A percentile compares a stretch with the other conserved stretches of the same genome.
Evolutionary conservation across 1,140 invertebrate genomes (phyloP).

Genomic region (Littorina saxatilis): DNA sequence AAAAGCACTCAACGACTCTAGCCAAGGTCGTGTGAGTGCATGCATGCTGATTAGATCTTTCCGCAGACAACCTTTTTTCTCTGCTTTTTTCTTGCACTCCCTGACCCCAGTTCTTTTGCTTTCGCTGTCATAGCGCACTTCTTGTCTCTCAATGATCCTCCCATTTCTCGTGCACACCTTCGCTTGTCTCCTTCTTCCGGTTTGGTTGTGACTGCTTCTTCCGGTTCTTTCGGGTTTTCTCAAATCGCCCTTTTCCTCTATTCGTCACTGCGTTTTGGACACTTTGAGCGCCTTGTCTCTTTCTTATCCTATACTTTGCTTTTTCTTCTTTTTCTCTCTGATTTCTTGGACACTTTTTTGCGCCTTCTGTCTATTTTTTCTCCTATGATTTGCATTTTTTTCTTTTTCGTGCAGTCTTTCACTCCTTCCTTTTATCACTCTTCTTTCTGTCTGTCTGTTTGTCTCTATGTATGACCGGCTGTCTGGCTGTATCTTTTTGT

Average conservation of each 20-base stretch:
- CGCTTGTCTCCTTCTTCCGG: not conserved
- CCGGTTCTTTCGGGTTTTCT: not conserved
- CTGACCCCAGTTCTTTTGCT: too few species aligned
- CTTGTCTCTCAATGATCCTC: not conserved
- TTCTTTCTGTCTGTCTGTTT: not conserved
- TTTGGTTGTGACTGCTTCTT: not conserved
- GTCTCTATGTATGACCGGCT: too few species aligned
- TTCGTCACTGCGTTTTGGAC: not conserved
- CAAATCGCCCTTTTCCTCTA: not conserved
- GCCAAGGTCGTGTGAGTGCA: too few species aligned
- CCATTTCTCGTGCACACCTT: not conserved
- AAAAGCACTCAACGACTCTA: too few species aligned
- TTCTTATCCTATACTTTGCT: not conserved
- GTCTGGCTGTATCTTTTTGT: too few species aligned
- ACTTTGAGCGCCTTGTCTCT: not conserved
- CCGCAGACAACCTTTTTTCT: too few species aligned
- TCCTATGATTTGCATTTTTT: not conserved
- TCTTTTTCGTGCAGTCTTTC: not conserved
- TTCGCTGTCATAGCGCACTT: too few species aligned
- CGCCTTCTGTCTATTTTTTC: not conserved
- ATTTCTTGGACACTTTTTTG: not conserved
- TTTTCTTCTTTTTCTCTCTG: conserved; percentile 21
- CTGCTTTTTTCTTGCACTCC: too few species aligned
- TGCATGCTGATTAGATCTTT: too few species aligned
- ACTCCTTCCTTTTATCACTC: not conserved